Evolutionary conservation across 2,797 vertebrate genomes (phyloP).

Genomic region (Jordanella pulchra): DNA sequence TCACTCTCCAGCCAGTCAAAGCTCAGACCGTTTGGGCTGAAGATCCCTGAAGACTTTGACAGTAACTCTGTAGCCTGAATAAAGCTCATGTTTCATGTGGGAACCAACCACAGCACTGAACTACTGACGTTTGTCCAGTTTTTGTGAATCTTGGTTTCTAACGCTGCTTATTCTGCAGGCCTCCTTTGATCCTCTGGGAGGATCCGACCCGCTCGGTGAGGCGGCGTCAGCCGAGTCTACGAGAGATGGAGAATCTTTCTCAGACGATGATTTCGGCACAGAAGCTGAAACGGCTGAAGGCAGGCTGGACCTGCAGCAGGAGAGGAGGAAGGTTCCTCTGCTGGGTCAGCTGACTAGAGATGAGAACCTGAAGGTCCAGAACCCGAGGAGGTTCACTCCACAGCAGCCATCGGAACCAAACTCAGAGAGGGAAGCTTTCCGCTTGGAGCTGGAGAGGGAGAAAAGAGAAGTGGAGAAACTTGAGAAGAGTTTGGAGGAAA

Average conservation of each 20-base stretch:
- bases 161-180: constrained; percentile 43
- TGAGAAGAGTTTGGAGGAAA: constrained; percentile 59
- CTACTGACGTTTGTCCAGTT: not conserved
- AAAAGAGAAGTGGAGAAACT: constrained; percentile 67
- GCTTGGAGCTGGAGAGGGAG: constrained; percentile 66
- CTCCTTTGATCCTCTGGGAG: constrained; percentile 47
- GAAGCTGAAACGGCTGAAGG: not conserved
- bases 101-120: not conserved
- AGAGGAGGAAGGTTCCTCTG: constrained; percentile 60
- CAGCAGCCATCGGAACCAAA: not conserved
- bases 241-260: not conserved
- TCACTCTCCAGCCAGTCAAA: no score
- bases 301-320: constrained; percentile 49
- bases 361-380: constrained; percentile 71
- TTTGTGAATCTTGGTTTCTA: not conserved
- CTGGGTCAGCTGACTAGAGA: constrained; percentile 74
- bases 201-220: constrained; percentile 6
- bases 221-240: not conserved
- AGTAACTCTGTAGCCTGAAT: no score
- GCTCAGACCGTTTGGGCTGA: no score
- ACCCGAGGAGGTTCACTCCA: constrained; percentile 22
- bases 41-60: no score
- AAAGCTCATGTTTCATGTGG: no score
- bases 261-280: not conserved
- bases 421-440: constrained; percentile 50